phyloP scores from a whole-genome alignment of 2,113 vertebrate species.

The Scytalopus superciliaris region DNA sequence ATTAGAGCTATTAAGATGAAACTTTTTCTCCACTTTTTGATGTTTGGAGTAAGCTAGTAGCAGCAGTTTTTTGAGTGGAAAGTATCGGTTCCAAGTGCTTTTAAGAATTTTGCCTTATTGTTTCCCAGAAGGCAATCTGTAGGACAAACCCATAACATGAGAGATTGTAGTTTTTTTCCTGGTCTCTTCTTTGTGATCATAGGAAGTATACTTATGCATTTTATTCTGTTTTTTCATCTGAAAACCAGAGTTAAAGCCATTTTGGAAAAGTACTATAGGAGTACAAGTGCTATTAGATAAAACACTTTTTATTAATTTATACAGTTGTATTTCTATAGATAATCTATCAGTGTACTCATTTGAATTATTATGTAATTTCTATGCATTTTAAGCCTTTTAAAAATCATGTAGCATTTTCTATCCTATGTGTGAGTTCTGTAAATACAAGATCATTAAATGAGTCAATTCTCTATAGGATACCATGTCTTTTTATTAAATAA shows the following conservation, averaged over 20 bases:
- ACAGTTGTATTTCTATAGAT: neutral
- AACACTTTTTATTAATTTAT: neutral
- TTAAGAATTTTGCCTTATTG: neutral
- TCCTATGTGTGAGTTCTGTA: neutral
- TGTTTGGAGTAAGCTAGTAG: neutral
- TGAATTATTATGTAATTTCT: neutral
- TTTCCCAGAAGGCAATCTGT: neutral
- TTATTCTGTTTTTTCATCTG: neutral
- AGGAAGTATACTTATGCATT: fast-evolving
- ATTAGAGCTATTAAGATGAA: neutral
- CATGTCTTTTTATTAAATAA: neutral
- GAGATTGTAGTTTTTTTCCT: neutral
- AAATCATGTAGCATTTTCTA: neutral
- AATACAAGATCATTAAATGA: neutral
- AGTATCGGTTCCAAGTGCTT: neutral
- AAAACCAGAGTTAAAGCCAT: neutral
- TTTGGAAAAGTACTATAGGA: neutral
- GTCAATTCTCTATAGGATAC: neutral
- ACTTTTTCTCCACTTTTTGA: neutral
- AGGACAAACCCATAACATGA: neutral
- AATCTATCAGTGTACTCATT: neutral
- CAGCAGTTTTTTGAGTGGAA: neutral
- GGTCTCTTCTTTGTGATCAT: neutral
- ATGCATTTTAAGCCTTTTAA: neutral
- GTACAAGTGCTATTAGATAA: neutral